Conservation (phyloP, 2,113 vertebrate species). For the Gasterosteus nipponicus region DNA sequence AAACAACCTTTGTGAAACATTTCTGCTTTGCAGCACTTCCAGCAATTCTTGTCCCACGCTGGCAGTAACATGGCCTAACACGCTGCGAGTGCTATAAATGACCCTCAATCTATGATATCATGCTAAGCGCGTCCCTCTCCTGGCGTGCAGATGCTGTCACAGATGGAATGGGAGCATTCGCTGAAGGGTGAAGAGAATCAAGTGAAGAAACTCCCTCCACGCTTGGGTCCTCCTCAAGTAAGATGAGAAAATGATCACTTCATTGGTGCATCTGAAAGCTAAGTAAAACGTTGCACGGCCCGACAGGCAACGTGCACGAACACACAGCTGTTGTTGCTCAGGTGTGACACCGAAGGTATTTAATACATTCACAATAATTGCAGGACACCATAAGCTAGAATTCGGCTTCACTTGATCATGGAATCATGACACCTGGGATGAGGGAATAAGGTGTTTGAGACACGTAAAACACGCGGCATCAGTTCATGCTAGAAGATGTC, state of each 20-base stretch:
- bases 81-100: constrained; percentile 61
- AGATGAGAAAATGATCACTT: constrained; percentile 44
- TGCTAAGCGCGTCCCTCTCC: constrained; percentile 57
- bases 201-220: constrained; percentile 50
- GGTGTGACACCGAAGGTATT: constrained; percentile 16
- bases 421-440: neutral
- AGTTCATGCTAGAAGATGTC: constrained; percentile 25
- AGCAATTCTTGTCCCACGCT: constrained; percentile 51
- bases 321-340: constrained; percentile 18
- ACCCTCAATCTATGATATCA: constrained; percentile 56
- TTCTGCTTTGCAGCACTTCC: constrained; percentile 7
- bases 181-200: constrained; percentile 41
- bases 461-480: neutral
- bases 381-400: constrained; percentile 26
- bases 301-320: neutral
- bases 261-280: constrained; percentile 24
- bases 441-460: constrained; percentile 6
- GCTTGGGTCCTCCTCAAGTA: constrained; percentile 42
- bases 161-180: constrained; percentile 48
- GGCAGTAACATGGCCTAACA: constrained; percentile 52
- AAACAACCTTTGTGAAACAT: constrained; percentile 33
- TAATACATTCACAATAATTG: constrained; percentile 15
- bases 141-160: constrained; percentile 49
- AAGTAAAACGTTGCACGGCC: constrained; percentile 18
- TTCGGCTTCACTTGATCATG: constrained; percentile 16